Base-by-base conservation (phyloP, 2,797 vertebrate species). In the Acrossocheilus fasciatus region DNA sequence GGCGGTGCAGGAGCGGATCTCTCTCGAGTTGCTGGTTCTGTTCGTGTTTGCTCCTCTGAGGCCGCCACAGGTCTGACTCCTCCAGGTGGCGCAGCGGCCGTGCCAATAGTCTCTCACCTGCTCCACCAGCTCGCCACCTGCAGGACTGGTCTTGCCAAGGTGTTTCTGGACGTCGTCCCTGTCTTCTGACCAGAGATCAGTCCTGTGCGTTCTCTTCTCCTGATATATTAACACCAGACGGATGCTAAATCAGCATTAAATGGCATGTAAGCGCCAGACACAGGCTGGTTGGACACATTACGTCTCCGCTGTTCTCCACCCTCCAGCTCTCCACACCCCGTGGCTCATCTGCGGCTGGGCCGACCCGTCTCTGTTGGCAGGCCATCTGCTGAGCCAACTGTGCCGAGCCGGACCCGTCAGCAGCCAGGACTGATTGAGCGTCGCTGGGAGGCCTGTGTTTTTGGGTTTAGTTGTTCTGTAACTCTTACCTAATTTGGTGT, bases 91-190 rank as follows among this genome's bases (percentile, higher is more conserved):
- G 23, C 6, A 23, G 30, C 4, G 6, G n/a, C 23, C 36, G 52
- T 85, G 83, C 79, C 88, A 86, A 64, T 75, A 20, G 12, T 82
- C 69, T 84, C 54, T 62, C 69, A 54, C 82, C 64, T 77, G 52
- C 77, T 81, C 72, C 80, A 78, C 69, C 47, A 68, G 18, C 66
- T 66, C 30, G 2, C 77, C 86, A 88, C 81, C 82, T 88, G 88
- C 83, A 66, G 76, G 34, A 73, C 6, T 10, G 62, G 74, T 15
- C 15, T 5, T 83, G 83, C 83, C 88, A 89, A 43, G 47, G 82
- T 83, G 62, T 78, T 69, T 45, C 69, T 68, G 54, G 69, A 62
- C 30, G 20, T 75, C 1, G 11, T 34, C 36, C 43, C 52, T 66
- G 12, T 82, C 34, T 68, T 43, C 76, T 74, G 68, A 76, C 41